Evolutionary conservation across 2,113 vertebrate species (phyloP), one percentile per base, ranked within the genome.

Genomic region (Bubo scandiacus): DNA sequence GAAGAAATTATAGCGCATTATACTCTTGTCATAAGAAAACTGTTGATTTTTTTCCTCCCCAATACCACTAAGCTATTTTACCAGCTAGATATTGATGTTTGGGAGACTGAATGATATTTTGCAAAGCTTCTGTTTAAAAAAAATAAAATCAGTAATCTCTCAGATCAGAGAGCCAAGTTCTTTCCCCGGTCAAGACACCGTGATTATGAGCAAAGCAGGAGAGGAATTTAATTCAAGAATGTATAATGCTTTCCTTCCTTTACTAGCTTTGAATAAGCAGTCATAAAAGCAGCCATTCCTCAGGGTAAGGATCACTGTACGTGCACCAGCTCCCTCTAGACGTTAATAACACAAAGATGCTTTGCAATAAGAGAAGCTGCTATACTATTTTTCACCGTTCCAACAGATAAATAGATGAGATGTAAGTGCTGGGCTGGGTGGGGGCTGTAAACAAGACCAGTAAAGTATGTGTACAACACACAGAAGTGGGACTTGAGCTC

Each of bases 241-340:
- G 27, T 36, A 5, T 36, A 73, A 93, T 16, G 65, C 52, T 51
- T 89, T 74, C 77, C 75, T 86, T 92, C 93, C 86, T 92, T 67
- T 36, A 18, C 27, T 10, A 78, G 43, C 51, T 47, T 43, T 83
- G 86, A 75, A 16, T 36, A 58, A 88, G 67, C 84, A 67, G 52
- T 2, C 6, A 54, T 27, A 75, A 87, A 55, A 71, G 79, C 91
- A 73, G 54, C 45, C 2, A 0, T 18, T 86, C 58, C 84, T 55
- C 15, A 4, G 94, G 78, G 87, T 42, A 36, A 79, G 81, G 73
- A 79, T 36, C 25, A 1, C 30, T 6, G 42, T 10, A 4, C 4
- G 8, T 8, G 30, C 45, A 49, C 36, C 62, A 54, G 32, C 47
- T 38, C 32, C 59, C 40, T 59, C 86, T 2, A 14, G 51, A 1